A percentile compares a stretch with the other conserved stretches of the same genome.
Conservation (phyloP, 2,888 invertebrate genomes). For the Cryptophagus acutangulus region DNA sequence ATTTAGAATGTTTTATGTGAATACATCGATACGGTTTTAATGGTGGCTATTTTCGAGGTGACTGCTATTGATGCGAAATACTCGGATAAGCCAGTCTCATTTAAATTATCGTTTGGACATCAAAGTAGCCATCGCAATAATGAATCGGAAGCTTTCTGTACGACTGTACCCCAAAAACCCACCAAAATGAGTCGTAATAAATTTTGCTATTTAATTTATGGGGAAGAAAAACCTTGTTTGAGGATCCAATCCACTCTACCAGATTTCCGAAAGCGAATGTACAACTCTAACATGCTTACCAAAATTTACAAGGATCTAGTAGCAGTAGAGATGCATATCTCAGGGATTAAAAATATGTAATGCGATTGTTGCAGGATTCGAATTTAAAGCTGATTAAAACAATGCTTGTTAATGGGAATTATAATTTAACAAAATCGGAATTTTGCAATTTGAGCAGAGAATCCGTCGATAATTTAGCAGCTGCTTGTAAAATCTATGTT, state of each 20-base stretch:
- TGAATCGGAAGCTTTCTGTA: neutral
- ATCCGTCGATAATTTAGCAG: conserved; percentile 37
- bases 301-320: conserved; percentile 60
- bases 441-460: conserved; percentile 28
- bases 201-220: conserved; percentile 38
- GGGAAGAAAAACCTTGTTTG: conserved; percentile 62
- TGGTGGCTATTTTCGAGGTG: conserved; percentile 61
- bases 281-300: conserved; percentile 61
- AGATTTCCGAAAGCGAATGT: conserved; percentile 63
- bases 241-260: conserved; percentile 59
- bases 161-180: conserved; percentile 27
- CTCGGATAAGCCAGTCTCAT: conserved; percentile 54
- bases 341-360: too few relatives aligned
- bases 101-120: conserved; percentile 65
- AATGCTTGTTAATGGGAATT: neutral
- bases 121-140: conserved; percentile 17
- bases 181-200: conserved; percentile 30
- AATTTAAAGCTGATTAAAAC: neutral
- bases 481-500: conserved; percentile 43
- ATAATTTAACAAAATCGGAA: neutral
- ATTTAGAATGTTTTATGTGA: conserved; percentile 46
- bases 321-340: too few relatives aligned
- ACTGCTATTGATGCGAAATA: conserved; percentile 61
- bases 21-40: too few relatives aligned
- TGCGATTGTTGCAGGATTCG: neutral